Conservation (phyloP, 2,113 vertebrate species). For the Pelusios castaneus region DNA sequence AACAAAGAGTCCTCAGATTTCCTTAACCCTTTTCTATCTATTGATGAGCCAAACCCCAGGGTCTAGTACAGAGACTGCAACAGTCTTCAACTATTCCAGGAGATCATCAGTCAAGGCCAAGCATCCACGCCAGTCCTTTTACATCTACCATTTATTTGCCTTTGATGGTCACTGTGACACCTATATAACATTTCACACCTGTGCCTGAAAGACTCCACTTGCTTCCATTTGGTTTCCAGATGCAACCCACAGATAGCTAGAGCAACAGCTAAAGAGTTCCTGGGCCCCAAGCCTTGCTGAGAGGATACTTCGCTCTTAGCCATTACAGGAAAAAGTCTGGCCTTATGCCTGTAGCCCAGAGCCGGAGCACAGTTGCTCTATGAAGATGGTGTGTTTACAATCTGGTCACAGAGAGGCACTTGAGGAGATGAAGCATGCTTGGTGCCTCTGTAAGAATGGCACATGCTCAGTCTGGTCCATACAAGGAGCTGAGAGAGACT, state of each 20-base stretch:
- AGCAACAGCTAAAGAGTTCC: not conserved
- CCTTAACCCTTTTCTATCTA: not conserved
- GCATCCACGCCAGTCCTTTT: not conserved
- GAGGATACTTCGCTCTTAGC: not conserved
- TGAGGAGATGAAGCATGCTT: too few species aligned
- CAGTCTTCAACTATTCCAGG: not conserved
- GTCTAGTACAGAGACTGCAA: rapidly evolving
- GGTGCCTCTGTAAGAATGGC: too few species aligned
- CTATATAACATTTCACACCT: not conserved
- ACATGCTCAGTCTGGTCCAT: too few species aligned
- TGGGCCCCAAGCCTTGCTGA: not conserved
- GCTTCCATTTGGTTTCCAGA: not conserved
- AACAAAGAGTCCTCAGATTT: not conserved
- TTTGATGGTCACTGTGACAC: not conserved
- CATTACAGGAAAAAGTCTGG: too few species aligned
- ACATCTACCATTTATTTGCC: not conserved
- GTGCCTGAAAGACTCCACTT: not conserved
- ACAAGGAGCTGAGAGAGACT: too few species aligned
- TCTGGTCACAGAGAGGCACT: too few species aligned
- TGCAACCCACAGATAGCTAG: not conserved
- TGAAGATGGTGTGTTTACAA: too few species aligned
- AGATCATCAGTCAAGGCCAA: not conserved
- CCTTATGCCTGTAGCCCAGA: too few species aligned
- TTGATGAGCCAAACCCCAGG: not conserved
- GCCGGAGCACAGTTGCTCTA: too few species aligned